Evolutionary conservation across 2,888 invertebrate genomes (phyloP).

Genomic region (Netelia virgata): DNA sequence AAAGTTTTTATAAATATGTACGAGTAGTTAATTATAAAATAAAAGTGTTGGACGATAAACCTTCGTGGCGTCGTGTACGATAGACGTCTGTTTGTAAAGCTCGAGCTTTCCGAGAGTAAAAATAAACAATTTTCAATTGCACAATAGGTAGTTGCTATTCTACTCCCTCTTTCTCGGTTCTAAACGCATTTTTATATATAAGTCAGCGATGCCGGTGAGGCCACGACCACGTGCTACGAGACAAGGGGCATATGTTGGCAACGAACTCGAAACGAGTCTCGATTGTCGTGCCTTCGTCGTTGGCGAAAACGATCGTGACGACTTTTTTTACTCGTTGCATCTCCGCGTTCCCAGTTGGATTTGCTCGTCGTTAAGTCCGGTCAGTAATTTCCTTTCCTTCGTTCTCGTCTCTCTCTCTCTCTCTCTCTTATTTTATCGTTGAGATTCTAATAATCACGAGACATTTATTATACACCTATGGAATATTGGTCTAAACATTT

Average conservation of each 20-base stretch:
- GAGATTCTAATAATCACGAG: background rate
- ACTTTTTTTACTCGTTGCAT: constrained; percentile 24
- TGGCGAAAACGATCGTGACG: constrained; percentile 8
- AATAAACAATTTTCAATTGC: constrained; percentile 61
- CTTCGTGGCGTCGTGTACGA: background rate
- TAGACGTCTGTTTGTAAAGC: background rate
- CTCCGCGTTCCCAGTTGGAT: background rate
- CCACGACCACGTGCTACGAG: constrained; percentile 43
- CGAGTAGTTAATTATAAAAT: background rate
- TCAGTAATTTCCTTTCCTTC: constrained; percentile 5
- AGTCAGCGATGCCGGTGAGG: constrained; percentile 26
- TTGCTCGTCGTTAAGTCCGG: constrained; percentile 23
- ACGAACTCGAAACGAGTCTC: constrained; percentile 35
- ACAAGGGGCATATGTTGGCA: constrained; percentile 35
- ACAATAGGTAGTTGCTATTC: constrained; percentile 32
- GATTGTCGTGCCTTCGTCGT: constrained; percentile 18
- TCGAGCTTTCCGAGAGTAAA: constrained; percentile 39
- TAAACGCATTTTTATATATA: background rate
- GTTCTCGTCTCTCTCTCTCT: background rate
- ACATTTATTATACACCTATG: background rate
- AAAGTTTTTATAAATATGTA: too few species aligned
- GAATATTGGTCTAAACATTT: background rate
- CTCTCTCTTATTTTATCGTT: background rate
- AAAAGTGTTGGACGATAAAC: background rate
- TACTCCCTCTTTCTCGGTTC: background rate